These are phyloP conservation scores for Aethes cnicana DNA, from an alignment of 2,888 invertebrate genomes.

Conservation along the genomic window DNA sequence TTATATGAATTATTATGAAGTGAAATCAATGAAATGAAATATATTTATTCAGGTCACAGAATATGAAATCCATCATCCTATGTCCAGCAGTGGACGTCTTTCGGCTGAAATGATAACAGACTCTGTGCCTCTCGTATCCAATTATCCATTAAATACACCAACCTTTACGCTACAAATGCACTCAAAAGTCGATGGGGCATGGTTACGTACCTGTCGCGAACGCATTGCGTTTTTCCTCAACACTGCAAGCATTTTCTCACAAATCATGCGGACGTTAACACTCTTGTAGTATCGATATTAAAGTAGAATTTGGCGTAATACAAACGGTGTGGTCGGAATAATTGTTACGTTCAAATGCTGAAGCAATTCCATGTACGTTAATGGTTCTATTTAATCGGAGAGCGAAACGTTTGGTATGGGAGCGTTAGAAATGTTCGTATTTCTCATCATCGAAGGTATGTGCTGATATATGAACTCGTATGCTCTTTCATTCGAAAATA, in stretches of 20 bases:
- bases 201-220: slow-evolving; percentile 31
- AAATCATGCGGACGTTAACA: neutral
- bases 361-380: slow-evolving; percentile 13
- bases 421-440: slow-evolving; percentile 1
- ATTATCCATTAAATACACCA: too few species aligned
- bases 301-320: neutral
- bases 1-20: too few species aligned
- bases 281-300: neutral
- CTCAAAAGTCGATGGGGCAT: slow-evolving; percentile 37
- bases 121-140: too few species aligned
- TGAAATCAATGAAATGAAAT: too few species aligned
- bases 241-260: neutral
- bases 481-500: neutral
- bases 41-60: too few species aligned
- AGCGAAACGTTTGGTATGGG: slow-evolving; percentile 8
- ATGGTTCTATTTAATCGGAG: slow-evolving; percentile 15
- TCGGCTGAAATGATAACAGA: too few species aligned
- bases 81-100: too few species aligned
- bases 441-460: slow-evolving; percentile 3
- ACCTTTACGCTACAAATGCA: slow-evolving; percentile 15
- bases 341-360: slow-evolving; percentile 13
- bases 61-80: too few species aligned
- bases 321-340: neutral
- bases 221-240: slow-evolving; percentile 21
- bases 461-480: slow-evolving; percentile 1